A percentile compares a stretch with the other conserved stretches of the same genome.
Evolutionary conservation across 1,140 invertebrate species (phyloP).

Genomic region (Eufriesea mexicana): DNA sequence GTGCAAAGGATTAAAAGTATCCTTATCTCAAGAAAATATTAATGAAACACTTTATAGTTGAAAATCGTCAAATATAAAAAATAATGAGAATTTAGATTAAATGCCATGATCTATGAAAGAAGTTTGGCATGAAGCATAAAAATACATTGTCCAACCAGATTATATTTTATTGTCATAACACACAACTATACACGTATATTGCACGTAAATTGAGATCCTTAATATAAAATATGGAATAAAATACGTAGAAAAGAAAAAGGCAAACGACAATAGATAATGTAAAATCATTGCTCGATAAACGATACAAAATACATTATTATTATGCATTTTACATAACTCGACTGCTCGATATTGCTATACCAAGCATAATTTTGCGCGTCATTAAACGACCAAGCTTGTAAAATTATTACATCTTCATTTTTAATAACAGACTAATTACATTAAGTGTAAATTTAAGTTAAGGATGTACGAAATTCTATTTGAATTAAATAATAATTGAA

Average conservation of each 20-base stretch:
- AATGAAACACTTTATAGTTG: too few relatives aligned
- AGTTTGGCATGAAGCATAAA: not conserved
- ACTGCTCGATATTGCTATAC: too few relatives aligned
- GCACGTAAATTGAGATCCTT: not conserved
- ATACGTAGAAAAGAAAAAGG: not conserved
- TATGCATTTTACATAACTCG: too few relatives aligned
- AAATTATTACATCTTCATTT: not conserved
- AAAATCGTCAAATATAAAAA: not conserved
- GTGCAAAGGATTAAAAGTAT: too few relatives aligned
- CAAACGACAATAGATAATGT: not conserved
- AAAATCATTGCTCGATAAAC: not conserved
- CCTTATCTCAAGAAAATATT: too few relatives aligned
- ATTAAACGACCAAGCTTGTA: not conserved
- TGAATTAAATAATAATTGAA: not conserved
- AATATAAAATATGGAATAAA: not conserved
- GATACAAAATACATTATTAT: too few relatives aligned
- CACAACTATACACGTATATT: not conserved
- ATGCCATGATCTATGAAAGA: not conserved
- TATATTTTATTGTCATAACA: not conserved
- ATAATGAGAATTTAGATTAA: not conserved
- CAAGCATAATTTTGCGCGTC: not conserved
- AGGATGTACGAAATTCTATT: not conserved
- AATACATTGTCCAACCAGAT: not conserved
- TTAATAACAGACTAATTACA: too few relatives aligned
- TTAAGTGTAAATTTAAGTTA: not conserved